Evolutionary conservation across 2,888 invertebrate genomes (phyloP).

Genomic region (Pterobdella sp.): DNA sequence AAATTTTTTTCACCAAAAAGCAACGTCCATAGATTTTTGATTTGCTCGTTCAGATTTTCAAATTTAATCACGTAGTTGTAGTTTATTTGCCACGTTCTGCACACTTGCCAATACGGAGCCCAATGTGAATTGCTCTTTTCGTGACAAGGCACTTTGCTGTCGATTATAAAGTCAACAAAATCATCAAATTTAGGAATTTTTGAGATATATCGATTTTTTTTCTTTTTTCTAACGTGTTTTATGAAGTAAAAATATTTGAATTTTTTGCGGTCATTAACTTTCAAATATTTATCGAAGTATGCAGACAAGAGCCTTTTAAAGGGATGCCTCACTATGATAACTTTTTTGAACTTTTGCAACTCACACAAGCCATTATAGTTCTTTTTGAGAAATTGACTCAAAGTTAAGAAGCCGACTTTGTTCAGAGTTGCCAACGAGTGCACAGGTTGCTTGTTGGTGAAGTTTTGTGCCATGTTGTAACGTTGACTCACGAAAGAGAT

Average conservation of each 20-base stretch:
- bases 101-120: slow-evolving; percentile 29
- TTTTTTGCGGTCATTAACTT: slow-evolving; percentile 17
- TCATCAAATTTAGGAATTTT: slow-evolving; percentile 22
- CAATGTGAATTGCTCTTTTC: slow-evolving; percentile 28
- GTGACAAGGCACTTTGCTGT: slow-evolving; percentile 17
- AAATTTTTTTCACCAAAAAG: slow-evolving; percentile 9
- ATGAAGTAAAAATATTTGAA: slow-evolving; percentile 18
- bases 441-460: no score
- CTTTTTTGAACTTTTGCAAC: slow-evolving; percentile 24
- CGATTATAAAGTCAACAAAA: slow-evolving; percentile 28
- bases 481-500: no score
- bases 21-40: slow-evolving; percentile 17
- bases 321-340: slow-evolving; percentile 32
- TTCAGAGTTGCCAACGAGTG: no score
- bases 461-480: no score
- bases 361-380: neutral
- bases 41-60: slow-evolving; percentile 27
- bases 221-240: neutral
- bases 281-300: slow-evolving; percentile 30
- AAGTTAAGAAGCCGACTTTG: slow-evolving; percentile 19
- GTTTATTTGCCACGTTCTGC: slow-evolving; percentile 29
- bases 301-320: slow-evolving; percentile 29
- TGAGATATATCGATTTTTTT: neutral
- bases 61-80: slow-evolving; percentile 29
- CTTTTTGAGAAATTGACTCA: slow-evolving; percentile 16